Conservation (phyloP, 1,140 invertebrate genomes). For the Brachionus paranguensis region DNA sequence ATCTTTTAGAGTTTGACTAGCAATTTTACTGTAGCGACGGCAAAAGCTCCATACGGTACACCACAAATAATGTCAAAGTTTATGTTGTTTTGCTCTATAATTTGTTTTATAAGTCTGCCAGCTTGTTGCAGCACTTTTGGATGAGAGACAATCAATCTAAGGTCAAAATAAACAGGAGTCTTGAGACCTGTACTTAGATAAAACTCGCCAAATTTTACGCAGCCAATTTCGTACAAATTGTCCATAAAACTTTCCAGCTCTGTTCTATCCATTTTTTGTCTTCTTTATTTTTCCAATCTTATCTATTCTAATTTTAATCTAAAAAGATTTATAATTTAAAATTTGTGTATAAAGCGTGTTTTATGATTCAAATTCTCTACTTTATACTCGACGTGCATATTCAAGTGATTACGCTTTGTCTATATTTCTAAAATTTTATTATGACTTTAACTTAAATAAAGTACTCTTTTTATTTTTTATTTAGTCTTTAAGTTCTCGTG, state of each 20-base stretch:
- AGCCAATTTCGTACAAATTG: constrained; percentile 34
- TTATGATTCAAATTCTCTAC: neutral
- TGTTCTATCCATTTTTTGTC: neutral
- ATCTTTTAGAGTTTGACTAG: neutral
- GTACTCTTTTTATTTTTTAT: neutral
- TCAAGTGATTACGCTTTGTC: neutral
- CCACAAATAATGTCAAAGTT: constrained; percentile 75
- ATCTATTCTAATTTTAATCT: neutral
- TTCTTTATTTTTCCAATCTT: neutral
- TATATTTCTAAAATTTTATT: neutral
- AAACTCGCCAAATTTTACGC: constrained; percentile 35
- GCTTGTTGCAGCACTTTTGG: constrained; percentile 66
- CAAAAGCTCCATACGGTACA: constrained; percentile 91
- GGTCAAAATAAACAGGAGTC: constrained; percentile 86
- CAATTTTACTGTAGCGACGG: constrained; percentile 70
- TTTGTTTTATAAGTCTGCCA: neutral
- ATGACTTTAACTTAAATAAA: neutral
- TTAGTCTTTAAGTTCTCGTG: neutral
- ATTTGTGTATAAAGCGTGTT: neutral
- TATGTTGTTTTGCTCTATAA: constrained; percentile 10
- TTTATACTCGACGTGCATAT: neutral
- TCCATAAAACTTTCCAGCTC: constrained; percentile 38
- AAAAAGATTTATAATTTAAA: neutral
- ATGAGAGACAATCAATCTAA: constrained; percentile 78
- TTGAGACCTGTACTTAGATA: constrained; percentile 61